Base-by-base conservation (phyloP, 2,797 vertebrate species). In the Rhadinocentrus ornatus region DNA sequence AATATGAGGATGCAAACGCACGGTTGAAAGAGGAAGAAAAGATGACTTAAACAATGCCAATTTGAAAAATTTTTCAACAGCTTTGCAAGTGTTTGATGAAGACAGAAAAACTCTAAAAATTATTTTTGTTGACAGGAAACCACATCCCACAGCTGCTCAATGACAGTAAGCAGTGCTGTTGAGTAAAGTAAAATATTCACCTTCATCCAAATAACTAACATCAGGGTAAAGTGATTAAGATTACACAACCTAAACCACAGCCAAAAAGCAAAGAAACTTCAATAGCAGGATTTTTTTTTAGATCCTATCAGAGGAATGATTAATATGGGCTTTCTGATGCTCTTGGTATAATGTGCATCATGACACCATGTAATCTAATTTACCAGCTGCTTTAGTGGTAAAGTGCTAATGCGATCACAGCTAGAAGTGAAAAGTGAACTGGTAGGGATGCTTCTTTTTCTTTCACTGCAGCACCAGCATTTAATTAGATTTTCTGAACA, bases 311-410 rank as follows among this genome's bases (percentile, higher is more conserved):
- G 2, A n/a, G 18, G 4, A 46, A 8, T n/a, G 4, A 41, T 79
- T 70, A 70, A 71, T 39, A 18, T 4, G 7, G 10, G 20, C 26
- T 44, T 68, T 52, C 52, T 65, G 31, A 68, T 68, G 66, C 56
- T 71, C 22, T 74, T 57, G 53, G 68, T 55, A 54, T 81, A 24
- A 85, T 84, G 68, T 83, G 46, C 80, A 79, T 73, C 63, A 69
- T 63, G 57, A 82, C 73, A 73, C 78, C 69, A 57, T 66, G 78
- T 74, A 75, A 89, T 85, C 62, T 77, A 77, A 90, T 84, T 76
- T 82, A 77, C 75, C 52, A 65, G 66, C 69, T 76, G 64, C 75
- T 69, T 80, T 62, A 60, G 76, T 61, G 67, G 69, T 73, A 61
- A 75, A 72, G 34, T 54, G 62, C 68, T 79, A 80, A 83, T 74